Conservation (phyloP, 2,797 vertebrate species). For the Alauda arvensis region DNA sequence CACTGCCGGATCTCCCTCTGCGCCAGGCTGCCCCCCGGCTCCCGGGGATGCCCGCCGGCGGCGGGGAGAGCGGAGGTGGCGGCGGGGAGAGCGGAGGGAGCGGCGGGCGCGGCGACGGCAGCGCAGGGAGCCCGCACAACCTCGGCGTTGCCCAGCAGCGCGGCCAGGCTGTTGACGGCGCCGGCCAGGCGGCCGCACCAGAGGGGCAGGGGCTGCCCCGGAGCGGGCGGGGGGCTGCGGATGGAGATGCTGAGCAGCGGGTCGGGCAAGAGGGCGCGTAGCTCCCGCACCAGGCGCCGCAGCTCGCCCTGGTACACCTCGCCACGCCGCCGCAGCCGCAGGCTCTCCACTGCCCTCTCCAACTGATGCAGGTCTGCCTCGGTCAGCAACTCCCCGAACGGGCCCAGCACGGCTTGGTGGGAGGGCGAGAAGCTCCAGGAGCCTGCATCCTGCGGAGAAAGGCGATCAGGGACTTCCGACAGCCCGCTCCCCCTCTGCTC, state of each 20-base stretch:
- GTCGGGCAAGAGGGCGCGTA: conserved; percentile 84
- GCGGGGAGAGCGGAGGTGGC: fast-evolving
- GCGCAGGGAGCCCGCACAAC: background rate
- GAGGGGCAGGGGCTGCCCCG: conserved; percentile 74
- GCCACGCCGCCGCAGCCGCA: conserved; percentile 78
- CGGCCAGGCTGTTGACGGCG: conserved; percentile 87
- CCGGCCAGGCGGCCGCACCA: conserved; percentile 89
- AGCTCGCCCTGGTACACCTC: conserved; percentile 78
- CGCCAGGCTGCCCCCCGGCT: background rate
- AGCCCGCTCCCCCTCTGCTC: too few species aligned
- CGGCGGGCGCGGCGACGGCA: background rate
- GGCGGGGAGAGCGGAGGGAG: fast-evolving
- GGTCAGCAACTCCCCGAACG: conserved; percentile 91
- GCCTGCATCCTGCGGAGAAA: conserved; percentile 44
- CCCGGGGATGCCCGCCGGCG: background rate
- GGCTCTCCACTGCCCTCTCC: conserved; percentile 87
- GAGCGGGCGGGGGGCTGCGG: conserved; percentile 80
- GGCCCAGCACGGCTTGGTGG: conserved; percentile 90
- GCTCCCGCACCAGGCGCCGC: conserved; percentile 79
- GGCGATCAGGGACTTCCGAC: background rate
- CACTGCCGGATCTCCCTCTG: conserved; percentile 87
- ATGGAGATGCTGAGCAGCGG: conserved; percentile 87
- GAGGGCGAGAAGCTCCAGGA: conserved; percentile 87
- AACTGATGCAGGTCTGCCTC: conserved; percentile 89
- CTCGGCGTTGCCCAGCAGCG: conserved; percentile 82